Conservation (phyloP, 1,140 invertebrate genomes). For the Papilio helenus region DNA sequence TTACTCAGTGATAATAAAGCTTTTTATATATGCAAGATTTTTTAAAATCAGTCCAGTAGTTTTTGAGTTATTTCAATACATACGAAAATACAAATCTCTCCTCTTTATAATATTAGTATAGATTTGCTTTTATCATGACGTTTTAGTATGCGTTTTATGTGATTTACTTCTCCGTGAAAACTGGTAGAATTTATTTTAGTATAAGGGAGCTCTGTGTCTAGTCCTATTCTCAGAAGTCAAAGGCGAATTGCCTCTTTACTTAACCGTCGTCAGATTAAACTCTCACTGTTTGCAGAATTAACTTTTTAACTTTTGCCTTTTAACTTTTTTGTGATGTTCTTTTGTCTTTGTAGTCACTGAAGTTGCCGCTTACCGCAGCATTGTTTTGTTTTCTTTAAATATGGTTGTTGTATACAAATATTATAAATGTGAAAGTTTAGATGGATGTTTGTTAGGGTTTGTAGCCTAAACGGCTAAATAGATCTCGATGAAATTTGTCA, state of each 20-base stretch:
- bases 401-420: not conserved
- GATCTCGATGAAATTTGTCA: no score
- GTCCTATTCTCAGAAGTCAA: not conserved
- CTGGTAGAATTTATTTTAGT: not conserved
- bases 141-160: no score
- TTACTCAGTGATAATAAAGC: no score
- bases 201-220: not conserved
- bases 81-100: no score
- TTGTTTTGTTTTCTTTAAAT: not conserved
- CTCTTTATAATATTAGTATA: no score
- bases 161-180: not conserved
- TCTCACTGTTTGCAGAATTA: slow-evolving; percentile 20
- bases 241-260: not conserved
- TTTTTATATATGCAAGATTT: no score
- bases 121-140: no score
- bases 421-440: no score
- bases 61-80: no score
- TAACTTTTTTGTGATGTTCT: not conserved
- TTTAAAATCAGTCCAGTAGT: no score
- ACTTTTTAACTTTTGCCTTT: slow-evolving; percentile 13
- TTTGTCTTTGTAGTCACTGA: not conserved
- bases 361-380: not conserved
- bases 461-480: no score
- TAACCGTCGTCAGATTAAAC: slow-evolving; percentile 5
- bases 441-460: no score